Base-by-base conservation (phyloP, 2,113 vertebrate species). In the Pseudonaja textilis region DNA sequence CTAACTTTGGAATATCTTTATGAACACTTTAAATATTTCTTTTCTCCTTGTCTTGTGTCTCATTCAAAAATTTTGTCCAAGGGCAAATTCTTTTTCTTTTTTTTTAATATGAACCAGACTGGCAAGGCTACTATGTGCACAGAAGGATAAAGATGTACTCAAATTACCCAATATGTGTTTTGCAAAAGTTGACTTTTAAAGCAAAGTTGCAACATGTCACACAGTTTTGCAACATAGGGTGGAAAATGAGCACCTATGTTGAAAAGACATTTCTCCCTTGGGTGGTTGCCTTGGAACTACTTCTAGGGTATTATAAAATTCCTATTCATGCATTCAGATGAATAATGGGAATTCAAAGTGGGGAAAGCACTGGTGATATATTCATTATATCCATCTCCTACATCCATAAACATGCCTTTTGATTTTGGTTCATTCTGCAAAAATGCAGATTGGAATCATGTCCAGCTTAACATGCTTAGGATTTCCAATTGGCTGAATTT, bases 81-180 rank as follows among this genome's bases (percentile, higher is more conserved):
- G 93, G 94, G 91, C 95, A 96, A 95, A 92, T 95, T 96, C 61
- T 93, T 94, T 89, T 52, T 54, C 18, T 87, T 91, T 3, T 54
- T 91, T 50, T 91, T 34, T 39, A 85, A 90, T 88, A 87, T 96
- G 93, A 91, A 95, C 59, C 25, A 91, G 94, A 97, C 93, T 94
- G 97, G 95, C 93, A 96, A 96, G 94, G 91, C 95, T 96, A 94
- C 95, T 97, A 95, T 91, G 95, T 91, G 87, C 93, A 95, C 47
- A 93, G 39, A 93, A 94, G 96, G 94, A 94, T 93, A 97, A 97
- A 95, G 96, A 96, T 93, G 96, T 50, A 87, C 92, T 94, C 29
- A 85, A 90, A 94, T 98, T 97, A 95, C 97, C 94, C 97, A 97
- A 97, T 94, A 96, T 93, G 96, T 96, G 93, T 96, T 98, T 97